These are phyloP conservation scores for Aethina tumida DNA, from an alignment of 1,140 invertebrate species.

Conservation along the genomic window DNA sequence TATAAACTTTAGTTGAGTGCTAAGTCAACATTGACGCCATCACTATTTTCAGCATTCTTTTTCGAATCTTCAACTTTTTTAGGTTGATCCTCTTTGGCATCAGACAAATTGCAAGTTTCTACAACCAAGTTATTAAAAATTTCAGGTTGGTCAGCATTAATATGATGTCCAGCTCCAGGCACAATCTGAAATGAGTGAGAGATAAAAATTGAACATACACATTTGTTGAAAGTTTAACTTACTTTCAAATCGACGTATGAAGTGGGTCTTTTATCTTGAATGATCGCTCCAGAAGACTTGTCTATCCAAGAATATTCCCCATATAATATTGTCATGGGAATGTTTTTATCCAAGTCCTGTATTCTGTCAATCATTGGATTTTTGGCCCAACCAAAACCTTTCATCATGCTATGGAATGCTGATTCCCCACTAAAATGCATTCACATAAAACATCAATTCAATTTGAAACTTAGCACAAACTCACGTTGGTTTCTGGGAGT, in stretches of 20 bases:
- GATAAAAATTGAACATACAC: neutral
- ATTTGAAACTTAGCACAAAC: constrained; percentile 19
- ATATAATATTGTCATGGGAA: constrained; percentile 86
- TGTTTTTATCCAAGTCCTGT: constrained; percentile 51
- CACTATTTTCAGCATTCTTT: neutral
- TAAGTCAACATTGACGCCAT: neutral
- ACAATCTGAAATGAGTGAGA: constrained; percentile 55
- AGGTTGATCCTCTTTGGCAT: constrained; percentile 21
- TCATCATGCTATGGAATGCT: constrained; percentile 86
- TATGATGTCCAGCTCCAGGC: constrained; percentile 86
- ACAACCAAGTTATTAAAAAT: constrained; percentile 77
- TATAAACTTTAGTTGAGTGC: neutral
- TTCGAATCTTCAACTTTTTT: neutral
- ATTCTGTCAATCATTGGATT: constrained; percentile 84
- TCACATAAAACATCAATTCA: neutral
- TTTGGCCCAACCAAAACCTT: constrained; percentile 89
- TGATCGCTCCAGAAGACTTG: constrained; percentile 63
- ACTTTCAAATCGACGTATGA: constrained; percentile 78
- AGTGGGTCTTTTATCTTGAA: constrained; percentile 53
- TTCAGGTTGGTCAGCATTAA: constrained; percentile 86
- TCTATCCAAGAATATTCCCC: constrained; percentile 92
- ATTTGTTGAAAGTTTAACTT: constrained; percentile 18
- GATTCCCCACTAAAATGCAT: constrained; percentile 69
- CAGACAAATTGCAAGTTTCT: constrained; percentile 56
- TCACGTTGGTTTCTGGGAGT: constrained; percentile 84